phyloP scores from a whole-genome alignment of 2,888 invertebrate species.

The Leptinotarsa rubiginosa region DNA sequence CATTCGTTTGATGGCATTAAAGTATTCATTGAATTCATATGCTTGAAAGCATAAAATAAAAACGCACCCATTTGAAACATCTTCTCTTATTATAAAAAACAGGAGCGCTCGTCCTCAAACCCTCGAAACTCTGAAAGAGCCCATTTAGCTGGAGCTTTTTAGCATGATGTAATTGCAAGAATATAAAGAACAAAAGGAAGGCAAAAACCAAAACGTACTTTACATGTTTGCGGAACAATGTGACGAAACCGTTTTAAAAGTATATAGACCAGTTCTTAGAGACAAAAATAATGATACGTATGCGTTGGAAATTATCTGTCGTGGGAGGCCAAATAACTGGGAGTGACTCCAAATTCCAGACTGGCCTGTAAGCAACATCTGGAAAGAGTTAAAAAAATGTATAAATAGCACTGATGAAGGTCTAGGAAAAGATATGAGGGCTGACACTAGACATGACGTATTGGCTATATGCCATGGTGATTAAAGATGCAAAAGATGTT shows the following conservation, averaged over 20 bases:
- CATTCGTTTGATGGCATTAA: not conserved
- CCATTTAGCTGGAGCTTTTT: slow-evolving; percentile 38
- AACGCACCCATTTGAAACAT: slow-evolving; percentile 22
- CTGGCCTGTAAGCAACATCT: too few species aligned
- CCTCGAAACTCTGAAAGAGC: slow-evolving; percentile 39
- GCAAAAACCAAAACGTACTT: slow-evolving; percentile 50
- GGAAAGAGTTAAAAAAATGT: too few species aligned
- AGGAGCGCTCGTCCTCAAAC: slow-evolving; percentile 28
- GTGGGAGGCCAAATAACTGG: too few species aligned
- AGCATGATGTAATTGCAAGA: slow-evolving; percentile 45
- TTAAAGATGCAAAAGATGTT: too few species aligned
- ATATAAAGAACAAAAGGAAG: slow-evolving; percentile 46
- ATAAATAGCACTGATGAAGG: too few species aligned
- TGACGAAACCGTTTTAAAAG: slow-evolving; percentile 54
- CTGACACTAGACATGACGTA: too few species aligned
- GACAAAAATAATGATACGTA: not conserved
- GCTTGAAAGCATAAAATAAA: slow-evolving; percentile 7
- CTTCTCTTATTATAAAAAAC: slow-evolving; percentile 35
- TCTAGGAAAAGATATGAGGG: too few species aligned
- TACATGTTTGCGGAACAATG: slow-evolving; percentile 55
- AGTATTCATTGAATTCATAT: slow-evolving; percentile 8
- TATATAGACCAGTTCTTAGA: slow-evolving; percentile 8
- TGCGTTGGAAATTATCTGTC: too few species aligned
- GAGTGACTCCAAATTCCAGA: too few species aligned
- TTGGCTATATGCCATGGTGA: too few species aligned